Evolutionary conservation across 2,888 invertebrate genomes (phyloP).

Genomic region (Plebejus anna): DNA sequence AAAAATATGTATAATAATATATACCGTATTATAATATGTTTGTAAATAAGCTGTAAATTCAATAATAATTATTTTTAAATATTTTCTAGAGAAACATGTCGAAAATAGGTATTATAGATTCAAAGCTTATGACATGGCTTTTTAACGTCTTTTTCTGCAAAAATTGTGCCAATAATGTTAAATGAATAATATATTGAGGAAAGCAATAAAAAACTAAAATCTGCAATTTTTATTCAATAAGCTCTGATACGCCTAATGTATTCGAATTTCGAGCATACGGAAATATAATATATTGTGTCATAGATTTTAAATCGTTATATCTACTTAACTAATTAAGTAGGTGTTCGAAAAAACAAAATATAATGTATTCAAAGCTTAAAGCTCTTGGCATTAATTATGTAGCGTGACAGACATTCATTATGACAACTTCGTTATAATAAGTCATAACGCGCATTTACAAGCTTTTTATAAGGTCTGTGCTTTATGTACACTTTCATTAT

Average conservation of each 20-base stretch:
- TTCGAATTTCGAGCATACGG: too few species aligned
- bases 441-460: constrained; percentile 10
- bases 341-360: background rate
- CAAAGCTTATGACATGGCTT: background rate
- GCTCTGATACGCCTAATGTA: too few species aligned
- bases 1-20: too few species aligned
- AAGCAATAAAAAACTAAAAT: too few species aligned
- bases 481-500: background rate
- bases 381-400: background rate
- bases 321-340: too few species aligned
- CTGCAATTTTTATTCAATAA: too few species aligned
- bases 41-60: background rate
- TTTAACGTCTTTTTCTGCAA: background rate
- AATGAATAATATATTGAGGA: too few species aligned
- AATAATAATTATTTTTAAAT: background rate
- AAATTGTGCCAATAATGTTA: too few species aligned
- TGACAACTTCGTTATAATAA: background rate
- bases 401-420: constrained; percentile 18
- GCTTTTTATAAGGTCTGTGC: background rate
- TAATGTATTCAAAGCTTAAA: background rate
- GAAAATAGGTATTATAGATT: background rate
- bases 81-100: background rate
- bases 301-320: too few species aligned
- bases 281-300: too few species aligned
- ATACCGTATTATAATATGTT: background rate